Conservation (phyloP, 1,140 invertebrate genomes). For the Pogonognathellus flavescens region DNA sequence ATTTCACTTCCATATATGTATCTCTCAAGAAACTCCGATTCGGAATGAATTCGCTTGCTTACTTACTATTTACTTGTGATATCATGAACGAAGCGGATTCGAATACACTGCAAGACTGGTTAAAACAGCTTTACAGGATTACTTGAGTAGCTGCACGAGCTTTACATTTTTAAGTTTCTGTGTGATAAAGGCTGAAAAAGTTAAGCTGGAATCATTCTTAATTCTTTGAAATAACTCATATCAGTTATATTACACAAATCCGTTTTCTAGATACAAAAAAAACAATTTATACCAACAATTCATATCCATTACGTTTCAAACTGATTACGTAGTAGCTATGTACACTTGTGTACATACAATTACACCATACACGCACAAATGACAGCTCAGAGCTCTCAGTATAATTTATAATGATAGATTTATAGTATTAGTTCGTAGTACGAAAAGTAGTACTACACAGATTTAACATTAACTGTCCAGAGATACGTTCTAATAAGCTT, state of each 20-base stretch:
- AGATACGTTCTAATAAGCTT: no score
- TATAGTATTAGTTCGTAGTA: no score
- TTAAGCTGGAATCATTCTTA: slow-evolving; percentile 16
- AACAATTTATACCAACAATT: not conserved
- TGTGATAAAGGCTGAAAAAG: slow-evolving; percentile 26
- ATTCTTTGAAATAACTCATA: no score
- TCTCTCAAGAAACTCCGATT: slow-evolving; percentile 10
- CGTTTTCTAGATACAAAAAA: not conserved
- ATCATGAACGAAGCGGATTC: slow-evolving; percentile 34
- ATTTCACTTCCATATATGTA: slow-evolving; percentile 44
- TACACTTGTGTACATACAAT: no score
- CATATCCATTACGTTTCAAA: no score
- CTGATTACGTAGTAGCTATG: no score
- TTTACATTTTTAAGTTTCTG: slow-evolving; percentile 13
- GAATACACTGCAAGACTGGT: slow-evolving; percentile 21
- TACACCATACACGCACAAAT: no score
- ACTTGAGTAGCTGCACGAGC: slow-evolving; percentile 4
- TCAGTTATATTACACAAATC: no score
- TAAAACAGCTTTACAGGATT: slow-evolving; percentile 16
- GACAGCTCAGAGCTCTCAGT: no score
- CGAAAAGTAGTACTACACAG: no score
- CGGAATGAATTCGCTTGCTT: not conserved
- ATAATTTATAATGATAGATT: no score
- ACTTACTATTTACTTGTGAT: slow-evolving; percentile 14
- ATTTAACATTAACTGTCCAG: no score